Base-by-base conservation (phyloP, 2,888 invertebrate genomes). In the Eristalis tenax region DNA sequence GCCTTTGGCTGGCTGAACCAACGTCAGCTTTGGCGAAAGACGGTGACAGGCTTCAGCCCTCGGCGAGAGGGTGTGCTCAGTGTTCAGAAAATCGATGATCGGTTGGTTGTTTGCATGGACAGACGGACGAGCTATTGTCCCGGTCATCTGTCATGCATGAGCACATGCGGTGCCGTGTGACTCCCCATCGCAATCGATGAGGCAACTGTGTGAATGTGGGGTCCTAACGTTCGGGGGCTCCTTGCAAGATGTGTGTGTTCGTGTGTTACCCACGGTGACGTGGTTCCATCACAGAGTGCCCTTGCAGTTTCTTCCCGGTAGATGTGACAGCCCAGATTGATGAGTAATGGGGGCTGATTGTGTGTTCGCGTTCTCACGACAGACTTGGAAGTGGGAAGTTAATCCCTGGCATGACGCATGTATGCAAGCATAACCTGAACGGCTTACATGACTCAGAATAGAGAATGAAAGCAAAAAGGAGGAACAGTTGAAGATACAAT, bases 341-440 rank as follows among this genome's bases (percentile, higher is more conserved):
- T 74, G 80, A 81, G 74, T 75, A 81, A 81, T 81, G 70, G 77
- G 64, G 57, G 64, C 40, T 3, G 79, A n/a, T 40, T 32, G 63
- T 64, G 63, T 23, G 64, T 70, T 32, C 32, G 32, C 56, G 15
- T 59, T 68, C 81, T 65, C 82, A 78, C 74, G 64, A 74, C 86
- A 78, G 74, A 78, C 86, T 70, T 73, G 65, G 32, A 32, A 68
- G 74, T 78, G 70, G 86, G 86, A 78, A 83, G 83, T 75, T 86
- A 83, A 83, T 83, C 83, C 83, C 86, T 83, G 66, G 65, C 82
- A 83, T 86, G 86, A 86, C 82, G 70, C 83, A 68, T 11, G 23
- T 2, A 35, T 22, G 38, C 5, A 38, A 22, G 26, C 50, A 18
- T 50, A 18, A 28, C 22, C 68, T 35, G 56, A 22, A 18, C 18